Base-by-base conservation (phyloP, 92 coral and sea anemone genomes). In the Chrysogorgia sp. region DNA sequence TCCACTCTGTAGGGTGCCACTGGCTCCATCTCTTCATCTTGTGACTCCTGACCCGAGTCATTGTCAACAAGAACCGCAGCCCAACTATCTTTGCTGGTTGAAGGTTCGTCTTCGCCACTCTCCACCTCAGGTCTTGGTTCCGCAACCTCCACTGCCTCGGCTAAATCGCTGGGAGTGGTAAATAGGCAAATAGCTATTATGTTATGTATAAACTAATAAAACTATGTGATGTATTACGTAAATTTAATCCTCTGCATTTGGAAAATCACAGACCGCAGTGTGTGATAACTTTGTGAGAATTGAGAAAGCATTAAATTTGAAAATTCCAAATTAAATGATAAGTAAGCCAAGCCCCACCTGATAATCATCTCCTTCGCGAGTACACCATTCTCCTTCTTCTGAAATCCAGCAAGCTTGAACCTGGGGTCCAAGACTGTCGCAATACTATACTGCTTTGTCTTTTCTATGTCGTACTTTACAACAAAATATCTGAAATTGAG, bases 391-490 rank as follows among this genome's bases (percentile, higher is more conserved):
- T 43, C 50, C 50, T 43, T 43, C 50, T 43, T 43, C 50, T 43
- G 50, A 43, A 43, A 43, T 43, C 50, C 50, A 43, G 50, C 50
- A 43, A 43, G 50, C 50, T 43, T 43, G 50, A 43, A 43, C 50
- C 50, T 43, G 50, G 50, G 50, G 50, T 43, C 50, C 50, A 43
- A 43, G 10, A 43, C 50, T 43, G 50, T 43, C 17, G 50, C 50
- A 43, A 43, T 43, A 43, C 50, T 43, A 43, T 43, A 43, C 50
- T 43, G 50, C 50, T 43, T 43, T 43, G 50, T 43, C 17, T 43
- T 43, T 43, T 43, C 50, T 43, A 43, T 43, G 50, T 43, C 50
- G 17, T 43, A 43, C 50, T 43, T 43, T 43, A 8, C 50, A 43
- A 43, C 50, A 43, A 43, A 43, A 43, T 43, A 43, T 17, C 50